These are phyloP conservation scores for Scelioninae gen. 2 DNA, from an alignment of 2,888 invertebrate species.

Conservation along the genomic window DNA sequence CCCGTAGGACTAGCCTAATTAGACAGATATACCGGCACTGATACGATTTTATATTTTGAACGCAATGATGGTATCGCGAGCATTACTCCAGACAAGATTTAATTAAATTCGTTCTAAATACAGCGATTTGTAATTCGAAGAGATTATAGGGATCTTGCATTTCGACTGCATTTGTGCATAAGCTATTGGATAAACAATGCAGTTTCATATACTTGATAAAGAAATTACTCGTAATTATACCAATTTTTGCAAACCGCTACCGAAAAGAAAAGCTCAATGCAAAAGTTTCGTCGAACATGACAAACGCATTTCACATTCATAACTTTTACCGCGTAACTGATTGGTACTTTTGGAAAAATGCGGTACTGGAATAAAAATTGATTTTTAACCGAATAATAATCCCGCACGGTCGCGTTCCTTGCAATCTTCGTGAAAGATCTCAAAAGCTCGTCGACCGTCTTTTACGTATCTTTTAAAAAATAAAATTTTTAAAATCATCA, in stretches of 20 bases:
- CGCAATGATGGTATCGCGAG: constrained; percentile 6
- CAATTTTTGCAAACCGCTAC: no score
- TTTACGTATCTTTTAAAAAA: constrained; percentile 21
- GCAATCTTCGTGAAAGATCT: constrained; percentile 18
- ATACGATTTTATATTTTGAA: constrained; percentile 32
- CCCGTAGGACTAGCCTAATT: constrained; percentile 33
- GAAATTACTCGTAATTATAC: background rate
- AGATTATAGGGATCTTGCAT: constrained; percentile 12
- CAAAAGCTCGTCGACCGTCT: constrained; percentile 27
- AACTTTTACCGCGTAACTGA: no score
- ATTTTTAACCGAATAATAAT: no score
- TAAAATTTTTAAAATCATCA: constrained; percentile 32
- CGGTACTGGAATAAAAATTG: no score
- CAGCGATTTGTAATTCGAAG: constrained; percentile 9
- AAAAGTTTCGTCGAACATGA: no score
- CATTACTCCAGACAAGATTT: constrained; percentile 16
- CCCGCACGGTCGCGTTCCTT: constrained; percentile 12
- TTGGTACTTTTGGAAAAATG: no score
- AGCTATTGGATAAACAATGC: background rate
- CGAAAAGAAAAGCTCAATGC: no score
- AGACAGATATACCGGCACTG: constrained; percentile 30
- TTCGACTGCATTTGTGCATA: background rate
- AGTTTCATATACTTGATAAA: background rate
- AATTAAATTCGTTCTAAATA: constrained; percentile 28
- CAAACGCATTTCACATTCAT: no score